phyloP scores from a whole-genome alignment of 1,140 invertebrate genomes.

The Pogonomyrmex barbatus region DNA sequence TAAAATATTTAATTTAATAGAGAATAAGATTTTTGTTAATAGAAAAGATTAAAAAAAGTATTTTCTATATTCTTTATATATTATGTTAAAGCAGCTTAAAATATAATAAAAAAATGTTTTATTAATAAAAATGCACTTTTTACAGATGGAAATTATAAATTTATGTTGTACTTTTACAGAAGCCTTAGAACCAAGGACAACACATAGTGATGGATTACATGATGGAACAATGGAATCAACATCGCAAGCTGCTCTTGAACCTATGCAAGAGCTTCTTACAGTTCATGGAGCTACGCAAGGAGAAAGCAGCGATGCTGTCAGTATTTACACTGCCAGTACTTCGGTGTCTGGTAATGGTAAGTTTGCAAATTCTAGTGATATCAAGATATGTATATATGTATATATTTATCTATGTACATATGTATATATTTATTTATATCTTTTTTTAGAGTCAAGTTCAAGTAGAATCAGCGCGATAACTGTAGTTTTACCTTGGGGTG shows the following conservation, averaged over 20 bases:
- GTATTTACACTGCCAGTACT: slow-evolving; percentile 84
- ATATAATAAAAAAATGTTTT: not conserved
- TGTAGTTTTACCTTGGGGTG: slow-evolving; percentile 92
- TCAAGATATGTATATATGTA: slow-evolving; percentile 16
- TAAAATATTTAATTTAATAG: slow-evolving; percentile 10
- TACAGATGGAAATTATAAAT: not conserved
- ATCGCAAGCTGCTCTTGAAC: slow-evolving; percentile 72
- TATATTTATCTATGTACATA: not conserved
- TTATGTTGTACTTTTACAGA: slow-evolving; percentile 70
- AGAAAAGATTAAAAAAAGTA: not conserved
- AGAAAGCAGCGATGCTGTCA: slow-evolving; percentile 83
- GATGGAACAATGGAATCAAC: slow-evolving; percentile 78
- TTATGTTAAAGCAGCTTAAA: not conserved
- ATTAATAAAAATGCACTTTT: not conserved
- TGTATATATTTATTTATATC: not conserved
- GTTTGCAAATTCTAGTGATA: slow-evolving; percentile 25
- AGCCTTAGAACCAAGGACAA: slow-evolving; percentile 79
- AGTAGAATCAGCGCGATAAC: slow-evolving; percentile 84
- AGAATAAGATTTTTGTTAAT: slow-evolving; percentile 18
- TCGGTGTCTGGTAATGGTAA: slow-evolving; percentile 84
- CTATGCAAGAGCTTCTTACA: slow-evolving; percentile 80
- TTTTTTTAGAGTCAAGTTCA: slow-evolving; percentile 81
- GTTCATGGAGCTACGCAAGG: slow-evolving; percentile 81
- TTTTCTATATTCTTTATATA: slow-evolving; percentile 25
- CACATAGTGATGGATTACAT: slow-evolving; percentile 79